Base-by-base conservation (phyloP, 2,113 vertebrate species). In the Neodontobutis hainanensis region DNA sequence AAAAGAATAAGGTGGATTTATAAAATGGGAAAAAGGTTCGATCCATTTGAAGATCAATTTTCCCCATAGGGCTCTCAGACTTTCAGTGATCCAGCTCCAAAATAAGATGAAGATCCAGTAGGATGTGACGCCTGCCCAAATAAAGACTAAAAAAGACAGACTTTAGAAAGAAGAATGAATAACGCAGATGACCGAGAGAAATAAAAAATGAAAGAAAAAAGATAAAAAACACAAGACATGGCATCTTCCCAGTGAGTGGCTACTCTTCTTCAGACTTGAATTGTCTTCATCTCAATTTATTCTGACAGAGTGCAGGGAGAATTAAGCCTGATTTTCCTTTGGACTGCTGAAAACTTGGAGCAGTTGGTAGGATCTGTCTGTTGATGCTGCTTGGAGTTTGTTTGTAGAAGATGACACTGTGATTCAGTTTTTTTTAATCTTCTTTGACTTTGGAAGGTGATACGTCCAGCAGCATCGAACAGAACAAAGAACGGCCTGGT, bases 401-500 rank as follows among this genome's bases (percentile, higher is more conserved):
- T 83, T 85, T 89, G 74, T 75, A 80, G 74, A 85, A 87, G 85
- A 75, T 80, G 67, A 81, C 73, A 65, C 61, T 81, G 68, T 77
- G 70, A 70, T 84, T 88, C 61, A 16, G 34, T 27, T 27, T 81
- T 84, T 78, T 75, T 50, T 12, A 70, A 68, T 83, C 73, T 86
- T 79, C 73, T 84, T 77, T 65, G 68, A 70, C 63, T 80, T 51
- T 77, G 68, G 68, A 83, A 67, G 61, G 76, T 71, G 74, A 61
- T 76, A 61, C 66, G 73, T 89, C 90, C 88, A 72, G 86, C 89
- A 80, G 91, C 91, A 90, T 87, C 82, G 87, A 85, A 86, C 62
- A 89, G 87, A 89, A 90, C 86, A 92, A 73, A 89, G 78, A 86
- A 42, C 74, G 77, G 83, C 89, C 91, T 88, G 89, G 84, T 90